These are phyloP conservation scores for Tauraco hartlaubi DNA, from an alignment of 2,797 vertebrate genomes.

Conservation along the genomic window DNA sequence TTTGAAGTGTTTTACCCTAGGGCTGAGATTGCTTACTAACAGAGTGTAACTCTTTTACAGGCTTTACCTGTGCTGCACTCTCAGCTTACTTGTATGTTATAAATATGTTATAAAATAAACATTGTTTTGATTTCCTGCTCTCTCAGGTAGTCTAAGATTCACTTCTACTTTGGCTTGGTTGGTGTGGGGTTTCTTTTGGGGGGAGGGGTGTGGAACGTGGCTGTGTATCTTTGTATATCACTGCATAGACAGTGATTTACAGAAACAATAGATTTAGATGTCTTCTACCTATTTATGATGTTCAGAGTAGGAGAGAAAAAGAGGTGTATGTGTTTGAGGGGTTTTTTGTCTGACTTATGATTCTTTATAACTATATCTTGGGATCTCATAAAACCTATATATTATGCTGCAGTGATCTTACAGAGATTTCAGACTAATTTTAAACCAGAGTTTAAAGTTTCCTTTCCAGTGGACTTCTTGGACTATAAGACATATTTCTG, in stretches of 20 bases:
- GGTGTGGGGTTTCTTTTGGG: background rate
- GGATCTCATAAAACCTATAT: background rate
- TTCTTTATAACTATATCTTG: background rate
- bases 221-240: background rate
- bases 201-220: fast-evolving
- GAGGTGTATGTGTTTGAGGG: background rate
- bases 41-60: background rate
- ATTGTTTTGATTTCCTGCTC: background rate
- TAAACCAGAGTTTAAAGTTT: background rate
- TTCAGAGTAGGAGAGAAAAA: background rate
- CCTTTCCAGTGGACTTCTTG: background rate
- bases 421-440: background rate
- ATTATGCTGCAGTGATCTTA: background rate
- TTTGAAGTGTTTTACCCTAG: background rate
- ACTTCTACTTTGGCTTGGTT: background rate
- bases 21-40: background rate
- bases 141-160: background rate
- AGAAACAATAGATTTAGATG: background rate
- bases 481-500: background rate
- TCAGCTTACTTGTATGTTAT: background rate
- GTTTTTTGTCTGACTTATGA: background rate
- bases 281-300: background rate
- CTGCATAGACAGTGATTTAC: background rate
- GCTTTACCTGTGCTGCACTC: background rate
- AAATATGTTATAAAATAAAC: background rate